These are phyloP conservation scores for Limanda limanda DNA, from an alignment of 2,113 vertebrate genomes.

Conservation along the genomic window DNA sequence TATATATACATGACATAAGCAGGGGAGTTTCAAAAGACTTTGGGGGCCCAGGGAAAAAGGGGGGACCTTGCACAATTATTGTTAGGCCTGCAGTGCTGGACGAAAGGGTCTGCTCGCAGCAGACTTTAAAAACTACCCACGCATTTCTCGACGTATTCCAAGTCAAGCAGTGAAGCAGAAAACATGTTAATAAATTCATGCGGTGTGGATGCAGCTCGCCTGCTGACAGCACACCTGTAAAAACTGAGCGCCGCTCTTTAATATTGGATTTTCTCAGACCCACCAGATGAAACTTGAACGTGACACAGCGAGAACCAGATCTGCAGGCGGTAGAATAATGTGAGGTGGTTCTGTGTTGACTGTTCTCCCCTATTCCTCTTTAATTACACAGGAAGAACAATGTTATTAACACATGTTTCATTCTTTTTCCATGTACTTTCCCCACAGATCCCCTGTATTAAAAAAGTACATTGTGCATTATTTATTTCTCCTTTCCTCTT, in stretches of 20 bases:
- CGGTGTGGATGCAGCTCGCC: background rate
- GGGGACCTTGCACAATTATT: too few relatives aligned
- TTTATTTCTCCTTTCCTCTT: background rate
- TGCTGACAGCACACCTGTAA: constrained; percentile 1
- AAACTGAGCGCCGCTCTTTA: background rate
- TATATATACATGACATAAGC: too few relatives aligned
- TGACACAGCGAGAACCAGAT: background rate
- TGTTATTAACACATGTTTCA: background rate
- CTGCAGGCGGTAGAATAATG: background rate
- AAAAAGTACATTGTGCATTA: background rate
- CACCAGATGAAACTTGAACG: background rate
- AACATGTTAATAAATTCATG: background rate
- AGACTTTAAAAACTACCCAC: too few relatives aligned
- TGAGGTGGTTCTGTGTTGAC: background rate
- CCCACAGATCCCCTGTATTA: background rate
- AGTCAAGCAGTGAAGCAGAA: background rate
- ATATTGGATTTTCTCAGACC: background rate
- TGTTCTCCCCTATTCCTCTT: background rate
- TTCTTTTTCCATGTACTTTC: background rate
- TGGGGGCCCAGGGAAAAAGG: too few relatives aligned
- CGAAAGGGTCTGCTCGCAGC: too few relatives aligned
- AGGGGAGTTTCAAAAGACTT: too few relatives aligned
- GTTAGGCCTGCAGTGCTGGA: too few relatives aligned
- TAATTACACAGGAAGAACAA: background rate
- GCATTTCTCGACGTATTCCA: too few relatives aligned